Percentiles rank a stretch among this genome's conserved stretches.
Evolutionary conservation across 2,888 invertebrate genomes (phyloP).

Genomic region (Meganola albula): DNA sequence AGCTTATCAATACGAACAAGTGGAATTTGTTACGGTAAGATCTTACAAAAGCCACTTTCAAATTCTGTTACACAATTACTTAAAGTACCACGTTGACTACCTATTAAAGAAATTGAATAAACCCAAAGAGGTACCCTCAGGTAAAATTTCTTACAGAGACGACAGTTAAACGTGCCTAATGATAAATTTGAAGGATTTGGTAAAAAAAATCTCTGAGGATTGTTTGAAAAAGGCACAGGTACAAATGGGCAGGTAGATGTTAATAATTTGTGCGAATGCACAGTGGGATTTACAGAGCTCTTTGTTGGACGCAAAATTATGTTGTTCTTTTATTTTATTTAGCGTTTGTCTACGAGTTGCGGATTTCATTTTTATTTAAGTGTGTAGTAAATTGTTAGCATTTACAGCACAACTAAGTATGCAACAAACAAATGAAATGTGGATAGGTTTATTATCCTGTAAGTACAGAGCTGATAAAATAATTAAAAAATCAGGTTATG

Average conservation of each 20-base stretch:
- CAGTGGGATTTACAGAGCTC: constrained; percentile 8
- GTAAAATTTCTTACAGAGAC: constrained; percentile 23
- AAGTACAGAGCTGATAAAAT: no score
- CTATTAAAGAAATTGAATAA: constrained; percentile 30
- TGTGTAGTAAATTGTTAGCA: no score
- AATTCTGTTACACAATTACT: constrained; percentile 27
- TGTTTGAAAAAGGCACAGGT: constrained; percentile 23
- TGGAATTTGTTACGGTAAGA: constrained; percentile 19
- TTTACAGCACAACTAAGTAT: no score
- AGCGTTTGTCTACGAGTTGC: not conserved
- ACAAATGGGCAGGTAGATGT: constrained; percentile 26
- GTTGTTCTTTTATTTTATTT: not conserved
- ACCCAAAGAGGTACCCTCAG: constrained; percentile 24
- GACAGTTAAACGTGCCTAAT: constrained; percentile 29
- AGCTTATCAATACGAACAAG: constrained; percentile 15
- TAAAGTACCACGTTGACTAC: constrained; percentile 18
- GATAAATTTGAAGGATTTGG: constrained; percentile 28
- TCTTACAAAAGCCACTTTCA: constrained; percentile 23
- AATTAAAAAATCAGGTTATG: no score
- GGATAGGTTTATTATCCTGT: no score
- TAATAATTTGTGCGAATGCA: constrained; percentile 27
- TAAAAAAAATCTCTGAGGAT: constrained; percentile 24
- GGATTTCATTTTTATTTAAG: no score
- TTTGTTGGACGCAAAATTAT: constrained; percentile 6
- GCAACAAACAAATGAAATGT: no score